Evolutionary conservation across 2,888 invertebrate species (phyloP), one percentile per base, ranked within the genome.

Genomic region (Cheilosia variabilis): DNA sequence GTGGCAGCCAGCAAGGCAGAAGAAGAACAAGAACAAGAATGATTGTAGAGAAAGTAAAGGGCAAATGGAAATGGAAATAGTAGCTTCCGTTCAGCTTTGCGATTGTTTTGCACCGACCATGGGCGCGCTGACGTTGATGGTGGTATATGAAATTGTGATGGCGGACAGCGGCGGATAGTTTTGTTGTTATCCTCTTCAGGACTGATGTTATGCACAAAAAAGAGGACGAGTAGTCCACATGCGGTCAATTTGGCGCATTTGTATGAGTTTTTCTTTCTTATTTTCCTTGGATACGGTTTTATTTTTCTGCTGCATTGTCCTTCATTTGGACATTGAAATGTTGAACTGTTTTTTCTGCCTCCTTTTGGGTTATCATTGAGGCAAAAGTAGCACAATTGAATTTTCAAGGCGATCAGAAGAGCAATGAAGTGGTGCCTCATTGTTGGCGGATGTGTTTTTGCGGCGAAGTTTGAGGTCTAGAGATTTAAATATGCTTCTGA

Each of bases 251-350:
- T 84, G 75, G 73, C 69, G 80, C 78, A 78, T 69, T 80, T 80
- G 77, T 69, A 69, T 83, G 62, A 43, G 43, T 58, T 68, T 57
- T 76, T 58, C 55, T 69, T 75, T 69, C 63, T 58, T 53, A 65
- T 58, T 77, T 77, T 66, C 77, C 58, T 71, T 52, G 24, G 52
- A 37, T 66, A 52, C 13, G 53, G 52, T 55, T 55, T 82, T 62
- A 63, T 72, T 79, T 79, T 75, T 80, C 69, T 84, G 69, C 84
- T 84, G 79, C 84, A 84, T 69, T 84, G 84, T 75, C 84, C 84
- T 84, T 84, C 84, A 71, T 75, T 84, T 80, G 84, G 73, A 84
- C 80, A 84, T 84, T 84, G 84, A 84, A 84, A 84, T 84, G 84
- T 84, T 80, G 60, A 45, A 75, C 43, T 45, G n/a, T 24, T 43